Conservation (phyloP, 2,888 invertebrate species). For the Dioctria linearis region DNA sequence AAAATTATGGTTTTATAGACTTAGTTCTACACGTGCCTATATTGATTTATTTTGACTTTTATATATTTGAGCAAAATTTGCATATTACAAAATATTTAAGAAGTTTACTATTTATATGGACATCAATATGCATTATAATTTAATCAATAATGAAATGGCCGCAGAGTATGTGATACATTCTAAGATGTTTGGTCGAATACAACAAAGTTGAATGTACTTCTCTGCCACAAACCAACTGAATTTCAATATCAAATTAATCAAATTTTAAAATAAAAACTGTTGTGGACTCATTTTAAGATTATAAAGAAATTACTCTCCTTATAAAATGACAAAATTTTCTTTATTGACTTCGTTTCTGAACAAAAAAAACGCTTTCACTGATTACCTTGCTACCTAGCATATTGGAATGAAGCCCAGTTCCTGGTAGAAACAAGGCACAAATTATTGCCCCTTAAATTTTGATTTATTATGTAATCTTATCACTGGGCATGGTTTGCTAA, state of each 20-base stretch:
- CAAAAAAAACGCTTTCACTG: too few relatives aligned
- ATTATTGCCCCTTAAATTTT: not conserved
- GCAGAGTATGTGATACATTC: not conserved
- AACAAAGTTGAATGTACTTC: not conserved
- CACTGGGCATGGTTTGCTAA: too few relatives aligned
- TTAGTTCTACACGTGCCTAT: not conserved
- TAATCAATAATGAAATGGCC: not conserved
- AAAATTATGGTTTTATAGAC: not conserved
- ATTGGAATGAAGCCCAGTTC: not conserved
- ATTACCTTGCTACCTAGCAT: too few relatives aligned
- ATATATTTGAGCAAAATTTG: not conserved
- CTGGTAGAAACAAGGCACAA: not conserved
- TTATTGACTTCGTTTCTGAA: too few relatives aligned
- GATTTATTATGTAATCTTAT: not conserved
- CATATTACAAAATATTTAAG: not conserved
- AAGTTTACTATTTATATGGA: constrained; percentile 1
- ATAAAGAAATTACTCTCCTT: too few relatives aligned
- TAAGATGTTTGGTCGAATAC: not conserved
- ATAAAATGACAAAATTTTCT: too few relatives aligned
- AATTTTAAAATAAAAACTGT: too few relatives aligned
- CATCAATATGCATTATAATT: not conserved
- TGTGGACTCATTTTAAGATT: too few relatives aligned
- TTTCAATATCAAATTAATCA: not conserved
- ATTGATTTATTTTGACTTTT: not conserved
- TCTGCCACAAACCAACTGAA: not conserved